Evolutionary conservation across 2,888 invertebrate species (phyloP).

Genomic region (Lottia scabra): DNA sequence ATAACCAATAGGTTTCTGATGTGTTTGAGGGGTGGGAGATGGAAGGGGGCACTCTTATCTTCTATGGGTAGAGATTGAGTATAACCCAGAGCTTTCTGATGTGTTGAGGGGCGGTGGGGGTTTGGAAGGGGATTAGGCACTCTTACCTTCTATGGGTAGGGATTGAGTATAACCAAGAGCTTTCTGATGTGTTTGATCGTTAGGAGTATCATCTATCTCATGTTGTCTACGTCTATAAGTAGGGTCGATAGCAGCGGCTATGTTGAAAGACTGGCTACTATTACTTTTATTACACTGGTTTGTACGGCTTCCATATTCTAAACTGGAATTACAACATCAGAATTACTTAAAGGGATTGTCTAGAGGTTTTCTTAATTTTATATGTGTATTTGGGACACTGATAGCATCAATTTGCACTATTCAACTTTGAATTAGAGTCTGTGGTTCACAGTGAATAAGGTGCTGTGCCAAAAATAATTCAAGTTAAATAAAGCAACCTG

Average conservation of each 20-base stretch:
- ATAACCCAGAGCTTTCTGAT: slow-evolving; percentile 43
- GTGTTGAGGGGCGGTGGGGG: too few species aligned
- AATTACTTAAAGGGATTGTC: too few species aligned
- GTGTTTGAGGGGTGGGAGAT: slow-evolving; percentile 27
- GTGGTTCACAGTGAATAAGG: too few species aligned
- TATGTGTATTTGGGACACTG: too few species aligned
- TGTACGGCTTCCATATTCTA: background rate
- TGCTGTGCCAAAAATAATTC: too few species aligned
- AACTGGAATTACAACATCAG: background rate
- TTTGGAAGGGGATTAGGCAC: too few species aligned
- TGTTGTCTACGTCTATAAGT: slow-evolving; percentile 52
- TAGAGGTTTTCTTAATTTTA: too few species aligned
- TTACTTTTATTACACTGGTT: background rate
- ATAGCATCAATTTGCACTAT: too few species aligned
- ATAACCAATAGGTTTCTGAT: slow-evolving; percentile 43
- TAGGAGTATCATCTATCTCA: slow-evolving; percentile 22
- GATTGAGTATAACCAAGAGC: slow-evolving; percentile 45
- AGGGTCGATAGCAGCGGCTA: slow-evolving; percentile 61
- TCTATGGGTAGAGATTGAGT: slow-evolving; percentile 44
- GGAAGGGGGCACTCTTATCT: slow-evolving; percentile 13
- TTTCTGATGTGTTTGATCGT: slow-evolving; percentile 43
- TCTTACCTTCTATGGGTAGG: slow-evolving; percentile 36
- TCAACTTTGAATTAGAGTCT: too few species aligned
- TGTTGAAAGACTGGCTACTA: slow-evolving; percentile 42
- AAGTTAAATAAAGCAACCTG: too few species aligned